Evolutionary conservation across 2,797 vertebrate species (phyloP).

Genomic region (Acrossocheilus fasciatus): DNA sequence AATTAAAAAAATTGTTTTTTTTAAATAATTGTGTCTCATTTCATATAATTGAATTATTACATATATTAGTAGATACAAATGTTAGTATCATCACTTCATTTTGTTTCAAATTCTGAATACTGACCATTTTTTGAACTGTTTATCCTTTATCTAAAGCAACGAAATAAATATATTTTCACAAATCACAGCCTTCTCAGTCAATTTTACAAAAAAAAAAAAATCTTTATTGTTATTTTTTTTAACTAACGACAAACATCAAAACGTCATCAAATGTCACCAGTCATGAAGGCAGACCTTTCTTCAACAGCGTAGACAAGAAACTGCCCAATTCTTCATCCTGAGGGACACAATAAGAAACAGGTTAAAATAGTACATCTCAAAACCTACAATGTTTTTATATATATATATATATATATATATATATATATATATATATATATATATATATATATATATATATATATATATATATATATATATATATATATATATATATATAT

Average conservation of each 20-base stretch:
- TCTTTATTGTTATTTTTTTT: slow-evolving; percentile 12
- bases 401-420: too few relatives aligned
- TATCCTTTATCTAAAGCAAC: neutral
- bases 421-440: too few relatives aligned
- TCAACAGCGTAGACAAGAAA: slow-evolving; percentile 90
- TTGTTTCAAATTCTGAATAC: neutral
- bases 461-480: too few relatives aligned
- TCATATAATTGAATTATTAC: neutral
- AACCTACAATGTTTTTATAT: too few relatives aligned
- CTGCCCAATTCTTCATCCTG: slow-evolving; percentile 97
- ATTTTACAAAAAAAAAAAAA: slow-evolving; percentile 16
- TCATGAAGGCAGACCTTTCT: slow-evolving; percentile 90
- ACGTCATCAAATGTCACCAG: slow-evolving; percentile 65
- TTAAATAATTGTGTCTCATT: neutral
- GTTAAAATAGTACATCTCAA: neutral
- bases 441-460: too few relatives aligned
- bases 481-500: too few relatives aligned
- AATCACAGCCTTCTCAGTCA: neutral
- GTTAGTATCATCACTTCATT: neutral
- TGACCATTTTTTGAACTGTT: neutral
- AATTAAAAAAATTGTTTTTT: too few relatives aligned
- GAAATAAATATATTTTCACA: slow-evolving; percentile 12
- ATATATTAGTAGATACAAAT: neutral
- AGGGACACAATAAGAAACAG: neutral
- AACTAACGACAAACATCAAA: neutral